Base-by-base conservation (phyloP, 2,888 invertebrate genomes). In the Alitta virens region DNA sequence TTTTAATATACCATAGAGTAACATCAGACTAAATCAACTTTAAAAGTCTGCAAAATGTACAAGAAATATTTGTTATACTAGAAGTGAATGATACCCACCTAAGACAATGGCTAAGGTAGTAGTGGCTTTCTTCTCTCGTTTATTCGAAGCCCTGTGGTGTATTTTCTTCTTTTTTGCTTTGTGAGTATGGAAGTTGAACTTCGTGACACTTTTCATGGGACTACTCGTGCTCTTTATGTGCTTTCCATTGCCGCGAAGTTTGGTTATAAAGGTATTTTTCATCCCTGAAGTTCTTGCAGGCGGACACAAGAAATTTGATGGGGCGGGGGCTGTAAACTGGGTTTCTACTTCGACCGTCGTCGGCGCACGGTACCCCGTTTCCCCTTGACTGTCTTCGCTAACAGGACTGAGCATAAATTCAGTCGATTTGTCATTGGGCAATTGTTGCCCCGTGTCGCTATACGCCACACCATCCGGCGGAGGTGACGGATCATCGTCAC, bases 51-150 rank as follows among this genome's bases (percentile, higher is more conserved):
- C n/a, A n/a, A n/a, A n/a, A n/a, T n/a, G n/a, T n/a, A n/a, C n/a
- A n/a, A n/a, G n/a, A n/a, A n/a, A n/a, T n/a, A n/a, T n/a, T n/a
- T n/a, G n/a, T n/a, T n/a, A n/a, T n/a, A n/a, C n/a, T n/a, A n/a
- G n/a, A n/a, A n/a, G n/a, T n/a, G n/a, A n/a, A n/a, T n/a, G n/a
- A n/a, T 46, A 83, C 89, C 88, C 85, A 98, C 98, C 97, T 81
- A 99, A 87, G 71, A 99, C 99, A 83, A 99, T 97, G 63, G 97
- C 98, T 71, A 99, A 84, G 9, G 98, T 99, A 86, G 98, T 98
- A 9, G 98, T 99, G 38, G 99, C 98, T 83, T 99, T 96, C 65
- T 95, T 87, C 79, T 99, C 99, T 62, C 76, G 63, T 51, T 72
- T 75, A 52, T 82, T 76, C 14, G 79, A 76, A 0, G 74, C 73